Percentiles rank a stretch among this genome's conserved stretches.
Conservation (phyloP, 2,113 vertebrate genomes). For the Ophthalmolycus amberensis region DNA sequence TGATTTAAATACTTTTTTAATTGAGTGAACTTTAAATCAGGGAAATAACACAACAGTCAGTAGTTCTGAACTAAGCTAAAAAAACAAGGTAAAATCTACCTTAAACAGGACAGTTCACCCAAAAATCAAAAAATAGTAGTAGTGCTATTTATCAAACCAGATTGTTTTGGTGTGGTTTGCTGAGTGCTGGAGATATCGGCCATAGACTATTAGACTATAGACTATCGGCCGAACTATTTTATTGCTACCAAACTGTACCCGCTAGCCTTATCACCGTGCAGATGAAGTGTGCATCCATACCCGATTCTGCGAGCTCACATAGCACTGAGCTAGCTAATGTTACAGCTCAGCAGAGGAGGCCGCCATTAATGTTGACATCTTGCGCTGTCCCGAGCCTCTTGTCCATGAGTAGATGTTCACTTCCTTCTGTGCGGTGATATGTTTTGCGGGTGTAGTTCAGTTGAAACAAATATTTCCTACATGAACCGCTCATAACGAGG, state of each 20-base stretch:
- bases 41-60: neutral
- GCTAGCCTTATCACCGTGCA: neutral
- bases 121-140: neutral
- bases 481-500: neutral
- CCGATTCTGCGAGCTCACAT: neutral
- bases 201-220: neutral
- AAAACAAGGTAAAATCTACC: neutral
- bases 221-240: neutral
- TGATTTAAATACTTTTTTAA: neutral
- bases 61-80: neutral
- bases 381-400: neutral
- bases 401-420: neutral
- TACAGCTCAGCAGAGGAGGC: too few species aligned
- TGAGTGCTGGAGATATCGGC: neutral
- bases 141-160: neutral
- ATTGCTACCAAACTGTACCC: neutral
- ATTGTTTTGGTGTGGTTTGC: neutral
- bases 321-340: neutral
- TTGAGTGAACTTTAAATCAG: neutral
- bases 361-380: too few species aligned
- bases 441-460: neutral
- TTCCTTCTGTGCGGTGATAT: neutral
- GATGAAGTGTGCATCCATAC: neutral
- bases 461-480: neutral
- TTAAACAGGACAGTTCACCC: neutral